Percentiles rank a stretch among this genome's conserved stretches.
Conservation (phyloP, 2,888 invertebrate species). For the Hofmannophila pseudospretella region DNA sequence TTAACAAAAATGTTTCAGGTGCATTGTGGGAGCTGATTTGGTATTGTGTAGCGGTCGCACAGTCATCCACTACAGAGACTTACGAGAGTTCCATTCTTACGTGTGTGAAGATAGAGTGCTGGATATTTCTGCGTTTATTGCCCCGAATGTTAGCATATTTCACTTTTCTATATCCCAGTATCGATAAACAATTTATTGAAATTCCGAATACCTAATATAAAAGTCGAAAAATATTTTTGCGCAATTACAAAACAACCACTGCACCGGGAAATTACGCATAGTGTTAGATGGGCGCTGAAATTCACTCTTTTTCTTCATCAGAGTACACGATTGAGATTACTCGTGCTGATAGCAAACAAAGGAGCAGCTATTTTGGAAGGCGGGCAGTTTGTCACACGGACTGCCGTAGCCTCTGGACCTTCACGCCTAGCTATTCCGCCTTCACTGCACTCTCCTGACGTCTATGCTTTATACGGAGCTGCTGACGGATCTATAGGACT, state of each 20-base stretch:
- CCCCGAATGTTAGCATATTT: constrained; percentile 61
- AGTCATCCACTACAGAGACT: constrained; percentile 92
- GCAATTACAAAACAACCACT: too few relatives aligned
- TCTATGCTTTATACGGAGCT: constrained; percentile 89
- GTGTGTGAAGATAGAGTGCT: constrained; percentile 92
- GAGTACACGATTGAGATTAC: constrained; percentile 81
- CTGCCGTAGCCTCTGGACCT: constrained; percentile 49
- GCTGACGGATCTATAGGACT: constrained; percentile 93
- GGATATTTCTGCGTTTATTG: constrained; percentile 80
- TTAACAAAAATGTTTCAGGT: too few relatives aligned
- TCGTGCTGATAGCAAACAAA: constrained; percentile 90
- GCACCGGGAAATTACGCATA: too few relatives aligned
- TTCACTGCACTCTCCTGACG: constrained; percentile 53
- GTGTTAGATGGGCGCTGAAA: too few relatives aligned
- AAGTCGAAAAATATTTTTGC: too few relatives aligned
- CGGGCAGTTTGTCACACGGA: constrained; percentile 76
- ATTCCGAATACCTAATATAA: too few relatives aligned
- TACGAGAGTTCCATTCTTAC: constrained; percentile 92
- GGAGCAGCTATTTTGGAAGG: constrained; percentile 86
- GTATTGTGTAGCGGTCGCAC: constrained; percentile 90
- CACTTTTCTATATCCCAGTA: too few relatives aligned
- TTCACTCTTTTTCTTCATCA: constrained; percentile 43
- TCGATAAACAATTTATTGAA: too few relatives aligned
- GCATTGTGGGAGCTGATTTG: constrained; percentile 89
- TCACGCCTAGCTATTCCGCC: constrained; percentile 51